Conservation (phyloP, 2,113 vertebrate species). For the Ameiurus melas region DNA sequence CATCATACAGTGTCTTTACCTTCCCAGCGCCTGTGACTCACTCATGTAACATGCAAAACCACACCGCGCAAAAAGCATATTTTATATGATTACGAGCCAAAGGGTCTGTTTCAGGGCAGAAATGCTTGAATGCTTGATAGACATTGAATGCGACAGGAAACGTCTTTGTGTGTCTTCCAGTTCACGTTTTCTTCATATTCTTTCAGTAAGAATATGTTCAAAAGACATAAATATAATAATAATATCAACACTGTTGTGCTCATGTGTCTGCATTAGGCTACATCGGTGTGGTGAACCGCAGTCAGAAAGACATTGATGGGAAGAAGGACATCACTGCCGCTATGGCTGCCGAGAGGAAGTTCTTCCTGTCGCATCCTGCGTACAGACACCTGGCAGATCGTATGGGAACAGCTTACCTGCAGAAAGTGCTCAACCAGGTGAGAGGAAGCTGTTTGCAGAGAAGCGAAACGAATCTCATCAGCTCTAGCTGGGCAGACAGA, state of each 20-base stretch:
- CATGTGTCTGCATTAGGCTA: slow-evolving; percentile 78
- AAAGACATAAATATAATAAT: too few species aligned
- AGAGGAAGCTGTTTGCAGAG: not conserved
- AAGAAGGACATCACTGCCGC: slow-evolving; percentile 94
- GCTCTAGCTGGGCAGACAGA: not conserved
- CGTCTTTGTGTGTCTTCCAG: not conserved
- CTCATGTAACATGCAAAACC: slow-evolving; percentile 41
- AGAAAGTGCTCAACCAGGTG: slow-evolving; percentile 97
- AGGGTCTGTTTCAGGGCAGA: slow-evolving; percentile 56
- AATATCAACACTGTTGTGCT: not conserved
- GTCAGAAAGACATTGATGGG: slow-evolving; percentile 98
- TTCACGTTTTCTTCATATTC: not conserved
- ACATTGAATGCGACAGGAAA: slow-evolving; percentile 38
- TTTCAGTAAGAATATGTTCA: slow-evolving; percentile 8
- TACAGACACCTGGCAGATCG: slow-evolving; percentile 98
- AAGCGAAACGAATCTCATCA: not conserved
- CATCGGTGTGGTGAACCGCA: slow-evolving; percentile 96
- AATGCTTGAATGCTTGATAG: slow-evolving; percentile 60
- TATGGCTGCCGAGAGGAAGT: slow-evolving; percentile 93
- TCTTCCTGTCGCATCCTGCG: slow-evolving; percentile 92
- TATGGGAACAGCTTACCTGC: slow-evolving; percentile 95
- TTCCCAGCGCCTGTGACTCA: not conserved
- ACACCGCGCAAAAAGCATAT: slow-evolving; percentile 16
- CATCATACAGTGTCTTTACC: slow-evolving; percentile 36
- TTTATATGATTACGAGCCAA: slow-evolving; percentile 57